Evolutionary conservation across 1,140 invertebrate species (phyloP).

Genomic region (Drosophila subobscura): DNA sequence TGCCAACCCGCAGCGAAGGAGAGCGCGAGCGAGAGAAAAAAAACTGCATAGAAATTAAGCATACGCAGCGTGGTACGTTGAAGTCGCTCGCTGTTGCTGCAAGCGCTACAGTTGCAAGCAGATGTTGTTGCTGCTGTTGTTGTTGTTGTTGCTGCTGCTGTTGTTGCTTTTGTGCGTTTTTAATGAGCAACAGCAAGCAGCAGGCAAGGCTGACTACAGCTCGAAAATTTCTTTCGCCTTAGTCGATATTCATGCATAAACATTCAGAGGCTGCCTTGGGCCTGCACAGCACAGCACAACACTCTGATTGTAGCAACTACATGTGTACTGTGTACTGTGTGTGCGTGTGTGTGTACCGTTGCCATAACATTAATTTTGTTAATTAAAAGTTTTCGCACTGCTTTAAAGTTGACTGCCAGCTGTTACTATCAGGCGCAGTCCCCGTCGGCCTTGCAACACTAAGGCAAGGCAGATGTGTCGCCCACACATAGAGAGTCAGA

Average conservation of each 20-base stretch:
- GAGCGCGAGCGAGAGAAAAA: conserved; percentile 8
- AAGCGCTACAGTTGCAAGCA: conserved; percentile 10
- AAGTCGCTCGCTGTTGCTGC: conserved; percentile 33
- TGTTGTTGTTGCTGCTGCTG: conserved; percentile 36
- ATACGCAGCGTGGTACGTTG: conserved; percentile 60
- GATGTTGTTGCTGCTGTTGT: conserved; percentile 13
- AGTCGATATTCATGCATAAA: conserved; percentile 71
- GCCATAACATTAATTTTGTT: conserved; percentile 79
- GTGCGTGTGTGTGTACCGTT: conserved; percentile 39
- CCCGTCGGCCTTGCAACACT: conserved; percentile 42
- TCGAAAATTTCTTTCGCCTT: conserved; percentile 47
- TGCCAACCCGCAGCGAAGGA: conserved; percentile 24
- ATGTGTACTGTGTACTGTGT: conserved; percentile 1
- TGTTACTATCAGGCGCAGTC: conserved; percentile 28
- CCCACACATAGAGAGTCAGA: neutral
- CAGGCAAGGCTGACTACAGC: conserved; percentile 22
- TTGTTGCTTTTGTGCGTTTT: conserved; percentile 55
- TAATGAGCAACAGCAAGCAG: conserved; percentile 61
- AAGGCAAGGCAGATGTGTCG: conserved; percentile 6
- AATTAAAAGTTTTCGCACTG: conserved; percentile 71
- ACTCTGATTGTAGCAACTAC: too few species aligned
- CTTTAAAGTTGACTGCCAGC: conserved; percentile 70
- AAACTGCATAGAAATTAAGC: conserved; percentile 69
- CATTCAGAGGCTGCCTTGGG: conserved; percentile 35
- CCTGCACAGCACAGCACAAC: neutral